Base-by-base conservation (phyloP, 1,140 invertebrate genomes). In the Drosophila kurseongensis region DNA sequence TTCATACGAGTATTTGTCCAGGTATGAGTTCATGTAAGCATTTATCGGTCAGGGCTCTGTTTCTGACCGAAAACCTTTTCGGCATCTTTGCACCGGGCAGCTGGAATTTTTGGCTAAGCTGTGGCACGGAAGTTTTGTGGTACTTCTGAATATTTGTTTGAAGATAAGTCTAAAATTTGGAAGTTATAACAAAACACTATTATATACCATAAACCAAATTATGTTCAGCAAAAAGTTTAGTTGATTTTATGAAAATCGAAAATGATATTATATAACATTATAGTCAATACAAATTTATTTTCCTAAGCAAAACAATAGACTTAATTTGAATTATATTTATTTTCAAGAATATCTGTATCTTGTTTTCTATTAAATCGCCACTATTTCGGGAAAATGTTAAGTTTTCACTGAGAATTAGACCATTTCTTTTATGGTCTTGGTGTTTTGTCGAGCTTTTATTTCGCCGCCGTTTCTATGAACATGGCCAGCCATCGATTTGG, bases 31-130 rank as follows among this genome's bases (percentile, higher is more conserved):
- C 65, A 59, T 65, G 80, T 48, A 66, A 63, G 60, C 71, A 71
- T 83, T 78, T 83, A 78, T 75, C 75, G 75, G 80, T 63, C 56
- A 72, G 51, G 18, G 45, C 60, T 72, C 54, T 38, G 57, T 50
- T 40, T 51, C 54, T 72, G 57, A 60, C 59, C 48, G 52, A 63
- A 76, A 77, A 35, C 18, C 35, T 47, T 54, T 60, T 40, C 27
- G 35, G 47, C 48, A 48, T 47, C 2, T 47, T 23, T n/a, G 44
- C 18, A 18, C n/a, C 12, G 44, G 54, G 45, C 45, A 29, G 23
- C 45, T 13, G 27, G 58, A 48, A 23, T 57, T 62, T 42, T 16
- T 27, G 2, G 2, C 40, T n/a, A 35, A 8, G 38, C 52, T 36
- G n/a, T 12, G 23, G 2, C 4, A 16, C 12, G 10, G 1, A 51